Conservation (phyloP, 2,113 vertebrate species). For the Lucifuga dentata region DNA sequence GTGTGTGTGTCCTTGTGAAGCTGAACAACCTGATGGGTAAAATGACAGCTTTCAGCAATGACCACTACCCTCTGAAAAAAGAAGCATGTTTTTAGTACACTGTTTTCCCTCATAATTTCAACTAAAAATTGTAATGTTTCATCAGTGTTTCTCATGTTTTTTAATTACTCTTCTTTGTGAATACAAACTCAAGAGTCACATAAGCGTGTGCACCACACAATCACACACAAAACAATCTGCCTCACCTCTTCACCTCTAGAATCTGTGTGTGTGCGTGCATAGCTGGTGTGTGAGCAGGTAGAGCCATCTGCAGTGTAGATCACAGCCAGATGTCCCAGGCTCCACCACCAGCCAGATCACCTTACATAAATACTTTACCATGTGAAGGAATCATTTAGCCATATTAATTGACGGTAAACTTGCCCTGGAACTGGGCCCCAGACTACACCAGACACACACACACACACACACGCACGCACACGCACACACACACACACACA, state of each 20-base stretch:
- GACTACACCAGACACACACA: constrained; percentile 52
- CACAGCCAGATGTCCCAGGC: constrained; percentile 85
- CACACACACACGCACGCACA: constrained; percentile 27
- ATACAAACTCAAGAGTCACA: too few relatives aligned
- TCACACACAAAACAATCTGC: constrained; percentile 39
- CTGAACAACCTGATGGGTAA: constrained; percentile 64
- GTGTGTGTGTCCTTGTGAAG: constrained; percentile 45
- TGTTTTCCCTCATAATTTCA: too few relatives aligned
- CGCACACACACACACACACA: constrained; percentile 12
- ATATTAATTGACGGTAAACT: constrained; percentile 95
- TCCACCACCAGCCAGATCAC: constrained; percentile 82
- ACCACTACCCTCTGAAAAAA: constrained; percentile 42
- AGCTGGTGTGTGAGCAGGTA: constrained; percentile 80
- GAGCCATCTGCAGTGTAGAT: constrained; percentile 84
- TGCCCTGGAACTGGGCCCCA: constrained; percentile 86
- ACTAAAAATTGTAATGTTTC: too few relatives aligned
- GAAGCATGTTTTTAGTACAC: not conserved
- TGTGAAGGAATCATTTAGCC: constrained; percentile 92
- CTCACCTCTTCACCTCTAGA: constrained; percentile 55
- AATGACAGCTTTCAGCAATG: constrained; percentile 53
- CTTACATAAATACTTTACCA: constrained; percentile 93
- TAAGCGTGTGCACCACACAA: constrained; percentile 7
- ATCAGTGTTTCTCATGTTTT: too few relatives aligned
- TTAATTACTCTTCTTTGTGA: too few relatives aligned
- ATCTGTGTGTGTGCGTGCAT: constrained; percentile 39